Percentiles rank a stretch among this genome's conserved stretches.
Evolutionary conservation across 2,113 vertebrate genomes (phyloP).

Genomic region (Caranx melampygus): DNA sequence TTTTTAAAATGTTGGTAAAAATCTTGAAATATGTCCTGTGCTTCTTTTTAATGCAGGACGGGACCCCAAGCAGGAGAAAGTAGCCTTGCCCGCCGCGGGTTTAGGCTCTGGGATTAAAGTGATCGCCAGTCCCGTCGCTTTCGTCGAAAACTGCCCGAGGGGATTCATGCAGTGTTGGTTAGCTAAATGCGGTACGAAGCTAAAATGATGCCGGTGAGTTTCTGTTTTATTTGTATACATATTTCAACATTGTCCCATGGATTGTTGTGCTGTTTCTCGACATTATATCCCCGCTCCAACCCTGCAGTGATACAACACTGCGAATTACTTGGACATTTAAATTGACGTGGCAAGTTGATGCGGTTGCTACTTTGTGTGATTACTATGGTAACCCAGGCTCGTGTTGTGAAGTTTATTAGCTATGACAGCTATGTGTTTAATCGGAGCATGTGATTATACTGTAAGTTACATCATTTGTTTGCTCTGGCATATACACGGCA

Average conservation of each 20-base stretch:
- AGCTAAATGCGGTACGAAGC: conserved; percentile 91
- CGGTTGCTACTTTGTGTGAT: conserved; percentile 18
- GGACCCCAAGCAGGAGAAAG: conserved; percentile 59
- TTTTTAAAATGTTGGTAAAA: neutral
- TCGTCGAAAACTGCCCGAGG: conserved; percentile 74
- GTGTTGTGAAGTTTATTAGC: conserved; percentile 35
- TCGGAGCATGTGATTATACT: neutral
- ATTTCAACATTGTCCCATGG: conserved; percentile 6
- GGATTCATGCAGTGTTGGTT: conserved; percentile 67
- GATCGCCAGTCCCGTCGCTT: conserved; percentile 62
- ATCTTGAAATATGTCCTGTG: neutral
- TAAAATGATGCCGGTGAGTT: conserved; percentile 97
- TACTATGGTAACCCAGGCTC: neutral
- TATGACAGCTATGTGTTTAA: neutral
- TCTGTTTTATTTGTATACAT: conserved; percentile 16
- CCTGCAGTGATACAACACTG: neutral
- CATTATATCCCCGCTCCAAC: neutral
- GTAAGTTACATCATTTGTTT: conserved; percentile 37
- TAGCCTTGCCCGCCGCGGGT: conserved; percentile 58
- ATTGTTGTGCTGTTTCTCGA: neutral
- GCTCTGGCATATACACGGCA: neutral
- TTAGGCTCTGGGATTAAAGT: conserved; percentile 67
- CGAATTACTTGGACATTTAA: conserved; percentile 67
- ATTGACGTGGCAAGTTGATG: conserved; percentile 53
- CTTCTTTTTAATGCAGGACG: conserved; percentile 48